Percentiles rank a stretch among this genome's conserved stretches.
Evolutionary conservation across 2,113 vertebrate species (phyloP).

Genomic region (Limnothrissa miodon): DNA sequence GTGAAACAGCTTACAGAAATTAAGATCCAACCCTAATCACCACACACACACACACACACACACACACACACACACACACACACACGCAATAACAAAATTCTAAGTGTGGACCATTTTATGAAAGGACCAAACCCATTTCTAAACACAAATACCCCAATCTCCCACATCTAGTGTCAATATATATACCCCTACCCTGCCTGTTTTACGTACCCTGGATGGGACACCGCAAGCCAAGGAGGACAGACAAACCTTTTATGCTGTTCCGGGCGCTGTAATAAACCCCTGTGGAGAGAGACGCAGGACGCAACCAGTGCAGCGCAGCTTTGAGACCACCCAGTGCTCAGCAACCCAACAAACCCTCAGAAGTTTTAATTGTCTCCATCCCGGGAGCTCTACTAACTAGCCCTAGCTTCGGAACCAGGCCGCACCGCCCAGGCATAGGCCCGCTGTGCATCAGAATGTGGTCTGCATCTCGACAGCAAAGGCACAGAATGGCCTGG

Average conservation of each 20-base stretch:
- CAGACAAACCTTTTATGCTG: neutral
- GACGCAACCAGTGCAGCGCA: neutral
- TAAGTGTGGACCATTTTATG: neutral
- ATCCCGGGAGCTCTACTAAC: neutral
- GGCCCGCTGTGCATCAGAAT: neutral
- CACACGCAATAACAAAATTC: neutral
- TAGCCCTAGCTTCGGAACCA: constrained; percentile 31
- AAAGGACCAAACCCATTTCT: constrained; percentile 3
- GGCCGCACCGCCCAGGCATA: neutral
- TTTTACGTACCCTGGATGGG: neutral
- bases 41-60: neutral
- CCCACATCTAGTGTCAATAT: constrained; percentile 10
- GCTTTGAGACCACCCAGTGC: neutral
- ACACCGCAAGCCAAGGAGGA: neutral
- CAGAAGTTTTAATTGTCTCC: constrained; percentile 10
- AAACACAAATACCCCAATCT: neutral
- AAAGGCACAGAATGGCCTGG: neutral
- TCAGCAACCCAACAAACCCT: neutral
- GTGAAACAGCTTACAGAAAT: constrained; percentile 1
- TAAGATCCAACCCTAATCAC: neutral
- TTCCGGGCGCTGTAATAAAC: neutral
- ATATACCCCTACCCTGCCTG: too few relatives aligned
- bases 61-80: constrained; percentile 7
- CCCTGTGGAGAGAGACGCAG: neutral
- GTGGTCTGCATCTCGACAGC: neutral